Evolutionary conservation across 2,888 invertebrate genomes (phyloP).

Genomic region (Ophioninae sp.): DNA sequence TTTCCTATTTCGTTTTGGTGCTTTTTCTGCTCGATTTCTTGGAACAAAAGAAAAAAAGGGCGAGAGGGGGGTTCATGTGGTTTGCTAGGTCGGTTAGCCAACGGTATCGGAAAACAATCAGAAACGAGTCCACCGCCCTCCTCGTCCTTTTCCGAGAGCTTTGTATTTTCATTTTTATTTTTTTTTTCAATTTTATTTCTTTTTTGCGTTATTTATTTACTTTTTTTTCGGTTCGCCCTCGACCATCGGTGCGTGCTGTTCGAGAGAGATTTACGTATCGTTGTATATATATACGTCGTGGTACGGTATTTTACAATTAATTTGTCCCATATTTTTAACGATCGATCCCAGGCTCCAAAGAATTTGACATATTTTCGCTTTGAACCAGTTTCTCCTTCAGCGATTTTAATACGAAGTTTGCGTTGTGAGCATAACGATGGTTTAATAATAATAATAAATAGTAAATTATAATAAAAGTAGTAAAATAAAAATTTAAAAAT

Average conservation of each 20-base stretch:
- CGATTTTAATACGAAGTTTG: neutral
- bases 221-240: neutral
- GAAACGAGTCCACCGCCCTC: constrained; percentile 46
- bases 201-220: neutral
- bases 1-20: constrained; percentile 24
- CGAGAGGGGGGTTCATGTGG: constrained; percentile 18
- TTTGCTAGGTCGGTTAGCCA: constrained; percentile 43
- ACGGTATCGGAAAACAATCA: constrained; percentile 58
- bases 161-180: constrained; percentile 1
- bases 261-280: constrained; percentile 10
- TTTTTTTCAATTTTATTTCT: constrained; percentile 18
- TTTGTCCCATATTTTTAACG: constrained; percentile 26
- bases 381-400: neutral
- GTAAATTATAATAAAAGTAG: neutral
- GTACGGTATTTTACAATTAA: constrained; percentile 22
- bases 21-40: constrained; percentile 21
- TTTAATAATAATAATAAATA: neutral
- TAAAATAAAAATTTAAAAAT: too few relatives aligned
- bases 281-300: neutral
- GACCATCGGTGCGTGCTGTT: constrained; percentile 4
- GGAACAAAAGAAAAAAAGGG: neutral
- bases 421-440: too few relatives aligned
- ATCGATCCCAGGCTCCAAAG: neutral
- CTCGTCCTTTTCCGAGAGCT: constrained; percentile 19
- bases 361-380: neutral